These are phyloP conservation scores for Copidosoma floridanum DNA, from an alignment of 1,140 invertebrate species.

Conservation along the genomic window DNA sequence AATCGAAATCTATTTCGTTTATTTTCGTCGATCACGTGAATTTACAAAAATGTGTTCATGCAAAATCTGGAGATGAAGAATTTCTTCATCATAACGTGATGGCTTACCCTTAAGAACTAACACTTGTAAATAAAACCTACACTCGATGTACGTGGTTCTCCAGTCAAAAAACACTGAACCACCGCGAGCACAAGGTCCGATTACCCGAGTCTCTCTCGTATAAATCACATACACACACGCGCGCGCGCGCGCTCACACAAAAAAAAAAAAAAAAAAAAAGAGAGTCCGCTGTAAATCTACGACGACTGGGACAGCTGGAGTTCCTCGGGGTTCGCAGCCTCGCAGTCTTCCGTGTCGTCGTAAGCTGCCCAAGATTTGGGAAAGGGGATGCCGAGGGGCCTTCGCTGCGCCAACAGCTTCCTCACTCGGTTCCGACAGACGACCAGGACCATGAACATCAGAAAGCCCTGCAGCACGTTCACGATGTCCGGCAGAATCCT, in stretches of 20 bases:
- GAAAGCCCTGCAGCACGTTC: conserved; percentile 65
- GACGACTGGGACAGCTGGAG: conserved; percentile 40
- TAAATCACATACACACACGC: no score
- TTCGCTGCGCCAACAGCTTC: conserved; percentile 54
- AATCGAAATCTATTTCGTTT: no score
- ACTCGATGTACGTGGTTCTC: no score
- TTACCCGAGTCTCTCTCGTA: no score
- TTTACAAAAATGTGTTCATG: no score
- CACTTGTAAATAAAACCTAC: no score
- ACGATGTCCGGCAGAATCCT: conserved; percentile 65
- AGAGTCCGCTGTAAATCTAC: conserved; percentile 4
- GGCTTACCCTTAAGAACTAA: no score
- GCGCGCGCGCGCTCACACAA: background rate
- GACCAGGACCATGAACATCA: conserved; percentile 66
- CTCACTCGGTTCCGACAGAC: conserved; percentile 62
- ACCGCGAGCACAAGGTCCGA: no score
- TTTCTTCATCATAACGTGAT: no score
- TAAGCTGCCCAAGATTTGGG: conserved; percentile 54
- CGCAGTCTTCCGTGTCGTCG: conserved; percentile 57
- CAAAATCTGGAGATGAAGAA: no score
- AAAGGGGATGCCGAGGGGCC: conserved; percentile 45
- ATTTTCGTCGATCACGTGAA: no score
- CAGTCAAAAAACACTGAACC: no score
- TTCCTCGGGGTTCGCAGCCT: conserved; percentile 39
- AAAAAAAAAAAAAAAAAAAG: background rate